Conservation (phyloP, 1,140 invertebrate genomes). For the Chlorops oryzae region DNA sequence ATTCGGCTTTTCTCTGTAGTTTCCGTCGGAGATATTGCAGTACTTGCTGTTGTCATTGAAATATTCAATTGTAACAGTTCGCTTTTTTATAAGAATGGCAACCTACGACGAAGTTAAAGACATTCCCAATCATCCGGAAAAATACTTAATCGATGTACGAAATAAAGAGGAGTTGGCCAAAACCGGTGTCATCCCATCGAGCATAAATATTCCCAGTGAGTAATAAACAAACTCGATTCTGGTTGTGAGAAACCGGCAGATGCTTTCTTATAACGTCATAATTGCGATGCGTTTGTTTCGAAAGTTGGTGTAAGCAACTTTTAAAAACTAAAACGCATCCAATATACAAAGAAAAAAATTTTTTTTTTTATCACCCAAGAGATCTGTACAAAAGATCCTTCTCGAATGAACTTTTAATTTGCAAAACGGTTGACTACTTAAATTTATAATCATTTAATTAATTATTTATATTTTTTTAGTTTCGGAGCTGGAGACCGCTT, state of each 20-base stretch:
- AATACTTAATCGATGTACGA: constrained; percentile 62
- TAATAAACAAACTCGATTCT: not conserved
- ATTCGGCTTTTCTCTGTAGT: too few relatives aligned
- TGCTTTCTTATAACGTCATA: not conserved
- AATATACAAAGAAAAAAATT: too few relatives aligned
- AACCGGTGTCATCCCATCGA: constrained; percentile 60
- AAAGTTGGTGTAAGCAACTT: too few relatives aligned
- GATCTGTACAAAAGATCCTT: too few relatives aligned
- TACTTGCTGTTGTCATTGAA: too few relatives aligned
- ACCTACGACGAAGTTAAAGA: constrained; percentile 53
- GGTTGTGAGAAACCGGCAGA: not conserved
- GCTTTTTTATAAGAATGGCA: constrained; percentile 42
- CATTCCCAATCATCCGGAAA: constrained; percentile 45
- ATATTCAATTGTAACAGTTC: too few relatives aligned
- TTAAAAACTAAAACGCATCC: too few relatives aligned
- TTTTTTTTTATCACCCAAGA: too few relatives aligned
- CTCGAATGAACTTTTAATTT: too few relatives aligned
- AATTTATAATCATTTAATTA: too few relatives aligned
- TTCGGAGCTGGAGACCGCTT: constrained; percentile 40
- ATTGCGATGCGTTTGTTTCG: not conserved
- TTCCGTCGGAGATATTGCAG: too few relatives aligned
- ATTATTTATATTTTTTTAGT: constrained; percentile 49
- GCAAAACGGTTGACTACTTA: not conserved
- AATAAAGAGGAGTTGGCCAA: constrained; percentile 57
- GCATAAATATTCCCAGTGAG: constrained; percentile 66